phyloP scores from a whole-genome alignment of 1,140 invertebrate genomes.

The Drosophila nigromelanica region DNA sequence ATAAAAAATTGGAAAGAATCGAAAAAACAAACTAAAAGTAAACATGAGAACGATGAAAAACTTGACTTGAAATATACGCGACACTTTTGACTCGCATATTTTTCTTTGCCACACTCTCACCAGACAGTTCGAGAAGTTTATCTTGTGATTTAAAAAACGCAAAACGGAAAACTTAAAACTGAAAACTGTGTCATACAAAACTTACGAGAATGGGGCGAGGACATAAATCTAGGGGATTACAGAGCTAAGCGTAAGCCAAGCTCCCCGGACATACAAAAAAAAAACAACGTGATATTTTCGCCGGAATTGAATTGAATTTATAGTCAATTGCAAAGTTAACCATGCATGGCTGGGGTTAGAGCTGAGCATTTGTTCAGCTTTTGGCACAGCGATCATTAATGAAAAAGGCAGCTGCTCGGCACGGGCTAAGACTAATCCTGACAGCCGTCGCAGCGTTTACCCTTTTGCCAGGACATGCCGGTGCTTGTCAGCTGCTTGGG shows the following conservation, averaged over 20 bases:
- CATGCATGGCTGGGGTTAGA: not conserved
- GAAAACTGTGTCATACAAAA: slow-evolving; percentile 37
- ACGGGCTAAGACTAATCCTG: slow-evolving; percentile 29
- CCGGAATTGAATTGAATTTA: slow-evolving; percentile 25
- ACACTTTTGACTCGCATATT: slow-evolving; percentile 36
- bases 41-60: slow-evolving; percentile 24
- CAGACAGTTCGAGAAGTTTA: slow-evolving; percentile 61
- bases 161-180: slow-evolving; percentile 24
- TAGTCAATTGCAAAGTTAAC: not conserved
- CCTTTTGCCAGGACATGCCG: slow-evolving; percentile 32
- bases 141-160: slow-evolving; percentile 25
- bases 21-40: slow-evolving; percentile 32
- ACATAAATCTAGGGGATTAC: slow-evolving; percentile 36
- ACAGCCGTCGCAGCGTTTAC: slow-evolving; percentile 6
- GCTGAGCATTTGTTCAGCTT: not conserved
- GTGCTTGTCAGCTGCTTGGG: slow-evolving; percentile 69
- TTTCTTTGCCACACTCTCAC: not conserved
- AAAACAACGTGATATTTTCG: not conserved
- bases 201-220: not conserved
- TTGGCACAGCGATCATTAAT: slow-evolving; percentile 42
- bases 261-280: not conserved
- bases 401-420: slow-evolving; percentile 30
- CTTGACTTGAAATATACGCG: slow-evolving; percentile 23
- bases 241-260: slow-evolving; percentile 28
- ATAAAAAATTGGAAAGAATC: slow-evolving; percentile 24